Evolutionary conservation across 30 jellyfish, hydroid and myxozoan genomes (phyloP).

Genomic region (Hydractinia echinata): DNA sequence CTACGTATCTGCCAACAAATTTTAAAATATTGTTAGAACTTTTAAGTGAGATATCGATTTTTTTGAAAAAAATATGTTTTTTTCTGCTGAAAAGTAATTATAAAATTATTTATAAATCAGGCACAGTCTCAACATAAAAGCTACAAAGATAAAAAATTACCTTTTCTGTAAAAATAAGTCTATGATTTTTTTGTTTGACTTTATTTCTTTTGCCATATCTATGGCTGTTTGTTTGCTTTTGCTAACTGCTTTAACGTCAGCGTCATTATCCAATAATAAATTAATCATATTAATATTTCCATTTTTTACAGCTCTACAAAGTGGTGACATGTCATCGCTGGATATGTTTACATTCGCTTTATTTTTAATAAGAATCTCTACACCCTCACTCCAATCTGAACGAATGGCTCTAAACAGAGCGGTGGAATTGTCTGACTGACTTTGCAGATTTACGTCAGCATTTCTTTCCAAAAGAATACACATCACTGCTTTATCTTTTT

Average conservation of each 20-base stretch:
- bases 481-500: not conserved
- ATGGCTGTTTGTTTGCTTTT: not conserved
- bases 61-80: no score
- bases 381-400: not conserved
- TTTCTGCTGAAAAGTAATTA: no score
- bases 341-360: conserved; percentile 15
- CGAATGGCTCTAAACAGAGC: not conserved
- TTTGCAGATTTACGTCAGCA: not conserved
- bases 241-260: not conserved
- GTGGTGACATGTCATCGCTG: not conserved
- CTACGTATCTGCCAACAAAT: no score
- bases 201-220: not conserved
- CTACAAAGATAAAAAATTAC: no score
- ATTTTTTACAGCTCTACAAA: not conserved
- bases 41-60: no score
- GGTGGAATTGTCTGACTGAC: not conserved
- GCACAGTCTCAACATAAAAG: no score
- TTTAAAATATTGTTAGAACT: no score
- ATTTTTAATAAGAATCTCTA: not conserved
- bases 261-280: not conserved
- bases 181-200: not conserved
- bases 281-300: not conserved
- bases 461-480: not conserved
- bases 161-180: not conserved
- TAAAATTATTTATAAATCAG: no score